phyloP scores from a whole-genome alignment of 2,888 invertebrate species.

The Andricus curvator region DNA sequence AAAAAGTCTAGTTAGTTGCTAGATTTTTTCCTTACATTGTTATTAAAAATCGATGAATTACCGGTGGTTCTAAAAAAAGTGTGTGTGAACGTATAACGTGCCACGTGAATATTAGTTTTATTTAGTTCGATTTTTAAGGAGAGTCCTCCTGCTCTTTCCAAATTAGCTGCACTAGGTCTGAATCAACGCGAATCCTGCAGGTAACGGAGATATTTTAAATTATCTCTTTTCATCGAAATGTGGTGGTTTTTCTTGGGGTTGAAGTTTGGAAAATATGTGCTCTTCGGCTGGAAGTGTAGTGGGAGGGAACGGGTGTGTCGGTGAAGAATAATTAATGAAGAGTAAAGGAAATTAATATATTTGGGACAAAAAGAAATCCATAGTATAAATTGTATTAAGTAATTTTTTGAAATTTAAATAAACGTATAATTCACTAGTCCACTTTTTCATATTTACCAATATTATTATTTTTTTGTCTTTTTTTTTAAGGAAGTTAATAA shows the following conservation, averaged over 20 bases:
- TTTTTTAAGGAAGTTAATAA: too few species aligned
- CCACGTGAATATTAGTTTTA: constrained; percentile 32
- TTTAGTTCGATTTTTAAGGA: not conserved
- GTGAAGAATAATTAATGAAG: not conserved
- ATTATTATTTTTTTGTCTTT: too few species aligned
- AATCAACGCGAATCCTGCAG: not conserved
- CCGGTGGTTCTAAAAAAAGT: not conserved
- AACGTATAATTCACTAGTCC: too few species aligned
- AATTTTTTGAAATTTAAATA: too few species aligned
- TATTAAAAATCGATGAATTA: not conserved
- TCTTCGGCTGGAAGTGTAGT: not conserved
- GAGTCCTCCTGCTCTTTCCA: not conserved
- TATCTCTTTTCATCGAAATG: not conserved
- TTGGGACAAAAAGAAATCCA: too few species aligned
- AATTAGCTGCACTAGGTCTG: not conserved
- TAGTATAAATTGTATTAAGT: too few species aligned
- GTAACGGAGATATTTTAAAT: not conserved
- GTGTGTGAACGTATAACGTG: constrained; percentile 26
- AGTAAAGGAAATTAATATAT: not conserved
- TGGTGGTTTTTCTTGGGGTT: not conserved
- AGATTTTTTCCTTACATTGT: not conserved
- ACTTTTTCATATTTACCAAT: too few species aligned
- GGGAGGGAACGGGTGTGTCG: not conserved
- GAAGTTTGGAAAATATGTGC: not conserved
- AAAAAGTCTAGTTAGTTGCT: not conserved